Evolutionary conservation across 2,888 invertebrate species (phyloP).

Genomic region (Hydriomena furcata): DNA sequence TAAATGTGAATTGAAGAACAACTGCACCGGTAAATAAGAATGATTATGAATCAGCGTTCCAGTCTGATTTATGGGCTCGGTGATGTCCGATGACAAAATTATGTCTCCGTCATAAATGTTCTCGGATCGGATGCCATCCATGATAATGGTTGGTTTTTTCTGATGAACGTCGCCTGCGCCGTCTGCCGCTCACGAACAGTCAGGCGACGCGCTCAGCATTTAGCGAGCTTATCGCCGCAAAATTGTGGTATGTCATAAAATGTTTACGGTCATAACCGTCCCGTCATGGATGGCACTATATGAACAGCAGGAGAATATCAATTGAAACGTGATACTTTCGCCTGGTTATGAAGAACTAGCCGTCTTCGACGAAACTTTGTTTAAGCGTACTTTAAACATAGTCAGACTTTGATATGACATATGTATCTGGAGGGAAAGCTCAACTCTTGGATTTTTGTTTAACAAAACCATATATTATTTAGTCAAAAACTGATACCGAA

Average conservation of each 20-base stretch:
- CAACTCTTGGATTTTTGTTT: too few relatives aligned
- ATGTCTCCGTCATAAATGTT: conserved; percentile 63
- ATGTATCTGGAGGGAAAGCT: too few relatives aligned
- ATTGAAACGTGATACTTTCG: conserved; percentile 3
- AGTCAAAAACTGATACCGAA: too few relatives aligned
- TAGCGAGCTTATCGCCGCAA: conserved; percentile 19
- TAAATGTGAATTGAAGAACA: conserved; percentile 54
- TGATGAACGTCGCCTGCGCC: conserved; percentile 45
- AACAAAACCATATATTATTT: too few relatives aligned
- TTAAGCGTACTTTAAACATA: too few relatives aligned
- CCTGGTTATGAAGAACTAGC: background rate
- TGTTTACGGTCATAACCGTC: conserved; percentile 30
- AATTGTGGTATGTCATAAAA: conserved; percentile 29
- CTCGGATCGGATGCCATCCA: conserved; percentile 56
- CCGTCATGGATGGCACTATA: conserved; percentile 2
- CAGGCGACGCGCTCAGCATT: conserved; percentile 20
- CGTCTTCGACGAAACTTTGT: too few relatives aligned
- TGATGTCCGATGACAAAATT: conserved; percentile 61
- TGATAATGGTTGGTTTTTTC: conserved; percentile 60
- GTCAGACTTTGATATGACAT: too few relatives aligned
- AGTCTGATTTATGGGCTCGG: conserved; percentile 51
- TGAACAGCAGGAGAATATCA: background rate
- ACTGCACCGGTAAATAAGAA: conserved; percentile 46
- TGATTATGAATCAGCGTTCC: conserved; percentile 53
- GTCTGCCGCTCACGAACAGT: conserved; percentile 26